Base-by-base conservation (phyloP, 2,797 vertebrate genomes). In the Limosa lapponica region DNA sequence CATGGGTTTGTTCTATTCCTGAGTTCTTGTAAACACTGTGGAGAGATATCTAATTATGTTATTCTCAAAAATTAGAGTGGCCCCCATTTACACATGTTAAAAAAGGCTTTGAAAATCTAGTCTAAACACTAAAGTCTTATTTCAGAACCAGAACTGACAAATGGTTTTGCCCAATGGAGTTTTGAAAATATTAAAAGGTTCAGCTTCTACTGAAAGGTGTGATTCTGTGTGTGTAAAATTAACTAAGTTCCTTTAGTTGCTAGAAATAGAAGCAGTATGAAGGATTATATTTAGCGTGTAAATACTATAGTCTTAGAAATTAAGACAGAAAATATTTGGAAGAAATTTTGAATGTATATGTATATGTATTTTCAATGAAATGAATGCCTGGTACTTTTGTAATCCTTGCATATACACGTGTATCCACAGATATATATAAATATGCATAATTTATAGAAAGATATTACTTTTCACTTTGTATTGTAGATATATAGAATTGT, bases 161-260 rank as follows among this genome's bases (percentile, higher is more conserved):
- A n/a, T 11, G 3, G 3, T 22, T 79, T 71, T 62, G 11, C 13
- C 16, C 4, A 41, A 4, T 16, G 6, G 18, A 85, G 4, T 5
- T 52, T 24, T 79, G 16, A n/a, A 75, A 55, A 43, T 75, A 54
- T 20, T 32, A 49, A 71, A 83, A 66, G 3, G 37, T 71, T 66
- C 30, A 25, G 3, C 10, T 51, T 82, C 8, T 41, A 51, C 9
- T 46, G 15, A 54, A 84, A 81, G 84, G 7, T 0, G 0, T 58
- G 30, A n/a, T 51, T 64, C 4, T 59, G 13, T 48, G 2, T 37
- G 11, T 41, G 16, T 19, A 78, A 70, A 81, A 73, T 43, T n/a
- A 69, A 3, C 1, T 34, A 48, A 55, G 6, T 48, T 52, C 34
- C 13, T 69, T 62, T 14, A 24, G 1, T 30, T 85, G 3, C 14